Evolutionary conservation across 2,888 invertebrate species (phyloP).

Genomic region (Nebria salina): DNA sequence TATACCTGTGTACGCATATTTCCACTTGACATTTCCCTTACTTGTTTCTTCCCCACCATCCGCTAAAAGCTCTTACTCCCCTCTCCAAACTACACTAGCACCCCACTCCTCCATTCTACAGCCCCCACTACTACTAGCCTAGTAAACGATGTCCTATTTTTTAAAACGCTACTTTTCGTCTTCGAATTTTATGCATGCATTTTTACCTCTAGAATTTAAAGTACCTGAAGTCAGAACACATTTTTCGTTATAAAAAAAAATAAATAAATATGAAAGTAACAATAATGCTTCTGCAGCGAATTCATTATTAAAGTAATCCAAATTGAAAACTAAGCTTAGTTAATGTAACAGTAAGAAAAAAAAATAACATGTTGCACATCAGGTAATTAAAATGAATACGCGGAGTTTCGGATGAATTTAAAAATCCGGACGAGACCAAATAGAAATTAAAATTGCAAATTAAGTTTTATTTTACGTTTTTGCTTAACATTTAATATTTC

Average conservation of each 20-base stretch:
- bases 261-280: background rate
- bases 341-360: background rate
- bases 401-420: background rate
- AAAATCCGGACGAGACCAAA: background rate
- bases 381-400: background rate
- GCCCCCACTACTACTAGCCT: background rate
- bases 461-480: background rate
- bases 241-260: background rate
- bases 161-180: background rate
- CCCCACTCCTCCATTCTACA: background rate
- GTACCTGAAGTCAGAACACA: background rate
- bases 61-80: background rate
- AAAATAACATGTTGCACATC: background rate
- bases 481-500: too few species aligned
- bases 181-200: background rate
- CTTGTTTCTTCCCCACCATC: background rate
- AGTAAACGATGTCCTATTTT: background rate
- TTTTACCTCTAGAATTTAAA: background rate
- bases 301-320: background rate
- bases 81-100: too few species aligned
- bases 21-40: background rate
- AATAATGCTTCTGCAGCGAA: background rate
- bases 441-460: background rate
- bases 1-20: background rate
- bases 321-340: background rate